Base-by-base conservation (phyloP, 1,140 invertebrate genomes). In the Plodia interpunctella region DNA sequence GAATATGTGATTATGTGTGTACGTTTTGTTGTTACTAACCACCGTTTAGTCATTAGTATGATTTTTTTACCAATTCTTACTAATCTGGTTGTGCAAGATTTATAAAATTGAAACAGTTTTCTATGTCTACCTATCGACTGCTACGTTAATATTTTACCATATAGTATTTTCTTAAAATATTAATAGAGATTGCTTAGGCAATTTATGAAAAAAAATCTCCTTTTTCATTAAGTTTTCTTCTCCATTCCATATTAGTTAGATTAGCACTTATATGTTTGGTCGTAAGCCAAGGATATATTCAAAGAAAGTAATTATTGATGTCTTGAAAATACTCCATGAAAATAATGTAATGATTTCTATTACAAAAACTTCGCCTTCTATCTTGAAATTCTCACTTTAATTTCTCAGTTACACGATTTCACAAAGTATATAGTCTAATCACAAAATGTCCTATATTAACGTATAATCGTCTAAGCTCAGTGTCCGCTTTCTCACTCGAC, bases 1-100 rank as follows among this genome's bases (percentile, higher is more conserved):
- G 11, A 53, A 53, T 21, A n/a, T 53, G 8, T 25, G 17, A 21
- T 25, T 53, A 17, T 20, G 20, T 53, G 20, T 51, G 30, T 59
- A 55, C 54, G 38, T 63, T 59, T 49, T 54, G 51, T 55, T 60
- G 54, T 59, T 59, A 59, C 44, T 64, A 64, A 64, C 61, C 61
- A 63, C 61, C 61, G 61, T 63, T 50, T 59, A 65, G 30, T 60
- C 2, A 10, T 44, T 44, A 44, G 30, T 10, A 44, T 44, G 38
- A 44, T 44, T 44, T 17, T 44, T 44, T 44, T n/a, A 44, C n/a
- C 10, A 15, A 15, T 44, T 15, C 11, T 44, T 44, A 44, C 38
- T 44, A 44, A 44, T 44, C 38, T 44, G 13, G 13, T n/a, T 44
- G 38, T 44, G 15, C 38, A 44, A 44, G 15, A 15, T 44, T 44